phyloP scores from a whole-genome alignment of 2,113 vertebrate species.

The Tragelaphus scriptus region DNA sequence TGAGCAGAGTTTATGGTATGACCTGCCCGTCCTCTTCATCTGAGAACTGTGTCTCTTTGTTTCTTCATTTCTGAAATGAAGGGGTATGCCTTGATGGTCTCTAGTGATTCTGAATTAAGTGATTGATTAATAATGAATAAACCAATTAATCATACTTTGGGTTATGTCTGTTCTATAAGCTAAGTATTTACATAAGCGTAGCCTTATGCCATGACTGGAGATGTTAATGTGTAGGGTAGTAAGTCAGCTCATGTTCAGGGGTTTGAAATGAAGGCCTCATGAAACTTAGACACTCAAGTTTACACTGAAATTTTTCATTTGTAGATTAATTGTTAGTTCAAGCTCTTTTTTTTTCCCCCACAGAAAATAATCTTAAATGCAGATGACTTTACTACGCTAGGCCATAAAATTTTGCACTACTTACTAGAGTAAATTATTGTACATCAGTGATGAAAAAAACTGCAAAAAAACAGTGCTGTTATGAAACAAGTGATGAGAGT shows the following conservation, averaged over 20 bases:
- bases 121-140: constrained; percentile 25
- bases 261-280: neutral
- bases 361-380: neutral
- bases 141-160: neutral
- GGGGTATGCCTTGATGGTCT: neutral
- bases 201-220: neutral
- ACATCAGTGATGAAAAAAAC: neutral
- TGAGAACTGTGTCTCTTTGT: neutral
- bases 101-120: neutral
- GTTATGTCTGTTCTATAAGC: neutral
- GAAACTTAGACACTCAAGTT: neutral
- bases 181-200: neutral
- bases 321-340: neutral
- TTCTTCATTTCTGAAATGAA: neutral
- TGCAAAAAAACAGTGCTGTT: constrained; percentile 7
- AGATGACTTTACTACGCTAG: neutral
- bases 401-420: neutral
- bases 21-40: neutral
- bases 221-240: neutral
- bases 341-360: neutral
- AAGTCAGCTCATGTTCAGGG: neutral
- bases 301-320: neutral
- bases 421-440: neutral
- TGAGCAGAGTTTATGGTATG: neutral
- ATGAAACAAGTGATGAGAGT: neutral